phyloP scores from a whole-genome alignment of 2,797 vertebrate genomes.

The Sebastes trivittatus region DNA sequence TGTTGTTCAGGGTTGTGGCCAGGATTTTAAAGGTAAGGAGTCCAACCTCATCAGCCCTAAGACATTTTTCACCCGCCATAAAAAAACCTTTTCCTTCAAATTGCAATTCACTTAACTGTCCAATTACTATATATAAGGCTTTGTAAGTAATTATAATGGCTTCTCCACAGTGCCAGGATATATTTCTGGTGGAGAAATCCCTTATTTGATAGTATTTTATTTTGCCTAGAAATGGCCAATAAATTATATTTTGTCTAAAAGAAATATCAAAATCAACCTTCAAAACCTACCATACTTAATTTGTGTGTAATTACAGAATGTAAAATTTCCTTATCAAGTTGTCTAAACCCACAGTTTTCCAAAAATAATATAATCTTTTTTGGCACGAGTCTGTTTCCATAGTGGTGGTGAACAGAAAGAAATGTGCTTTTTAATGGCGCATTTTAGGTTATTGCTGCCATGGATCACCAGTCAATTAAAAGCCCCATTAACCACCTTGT shows the following conservation, averaged over 20 bases:
- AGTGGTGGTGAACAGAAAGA: neutral
- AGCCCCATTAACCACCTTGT: conserved; percentile 17
- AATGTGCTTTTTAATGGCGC: neutral
- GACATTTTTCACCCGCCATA: too few relatives aligned
- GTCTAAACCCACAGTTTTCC: neutral
- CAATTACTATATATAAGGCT: too few relatives aligned
- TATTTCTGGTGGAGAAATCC: neutral
- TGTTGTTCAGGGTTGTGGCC: neutral
- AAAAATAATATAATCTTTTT: neutral
- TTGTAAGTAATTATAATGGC: too few relatives aligned
- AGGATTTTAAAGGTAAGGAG: neutral
- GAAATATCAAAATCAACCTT: too few relatives aligned
- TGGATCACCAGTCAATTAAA: conserved; percentile 16
- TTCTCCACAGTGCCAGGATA: neutral
- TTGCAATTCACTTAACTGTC: too few relatives aligned
- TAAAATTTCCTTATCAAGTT: neutral
- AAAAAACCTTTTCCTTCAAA: too few relatives aligned
- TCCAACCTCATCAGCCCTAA: too few relatives aligned
- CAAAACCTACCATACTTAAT: too few relatives aligned
- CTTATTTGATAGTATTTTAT: neutral
- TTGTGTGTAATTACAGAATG: neutral
- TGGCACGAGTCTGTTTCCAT: neutral
- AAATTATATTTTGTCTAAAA: too few relatives aligned
- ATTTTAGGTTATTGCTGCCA: neutral
- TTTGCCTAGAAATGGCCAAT: neutral